Evolutionary conservation across 1,140 invertebrate genomes (phyloP).

Genomic region (Pseudomyrmex sp.): DNA sequence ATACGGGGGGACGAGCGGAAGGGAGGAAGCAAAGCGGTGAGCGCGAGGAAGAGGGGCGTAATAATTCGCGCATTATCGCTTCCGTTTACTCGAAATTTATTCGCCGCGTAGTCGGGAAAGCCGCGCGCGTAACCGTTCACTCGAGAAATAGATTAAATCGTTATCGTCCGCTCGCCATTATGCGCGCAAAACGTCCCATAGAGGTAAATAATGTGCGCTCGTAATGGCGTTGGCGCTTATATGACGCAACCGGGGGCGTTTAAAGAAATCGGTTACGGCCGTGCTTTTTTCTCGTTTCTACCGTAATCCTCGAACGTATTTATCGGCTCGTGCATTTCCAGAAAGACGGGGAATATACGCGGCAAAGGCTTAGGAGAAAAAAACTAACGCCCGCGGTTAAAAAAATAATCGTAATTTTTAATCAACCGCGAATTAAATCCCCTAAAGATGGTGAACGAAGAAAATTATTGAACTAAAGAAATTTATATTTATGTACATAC

Average conservation of each 20-base stretch:
- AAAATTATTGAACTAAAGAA: too few relatives aligned
- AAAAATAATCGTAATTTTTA: too few relatives aligned
- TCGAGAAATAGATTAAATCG: slow-evolving; percentile 56
- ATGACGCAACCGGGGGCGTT: slow-evolving; percentile 23
- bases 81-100: slow-evolving; percentile 57
- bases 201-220: slow-evolving; percentile 47
- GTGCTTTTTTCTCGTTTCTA: not conserved
- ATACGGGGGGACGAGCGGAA: too few relatives aligned
- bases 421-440: too few relatives aligned
- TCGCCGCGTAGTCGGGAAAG: slow-evolving; percentile 5
- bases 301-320: slow-evolving; percentile 29
- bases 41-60: not conserved
- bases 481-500: too few relatives aligned
- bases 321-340: slow-evolving; percentile 24
- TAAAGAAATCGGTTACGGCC: slow-evolving; percentile 37
- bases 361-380: not conserved
- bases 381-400: not conserved
- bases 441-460: too few relatives aligned
- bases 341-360: not conserved
- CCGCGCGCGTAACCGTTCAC: slow-evolving; percentile 50
- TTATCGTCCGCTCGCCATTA: slow-evolving; percentile 39
- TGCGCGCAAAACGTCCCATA: slow-evolving; percentile 49
- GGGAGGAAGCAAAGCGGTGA: too few relatives aligned
- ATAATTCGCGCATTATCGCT: slow-evolving; percentile 60
- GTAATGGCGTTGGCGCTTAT: slow-evolving; percentile 36